Evolutionary conservation across 2,797 vertebrate species (phyloP), one percentile per base, ranked within the genome.

Genomic region (Muraenolepis orangiensis): DNA sequence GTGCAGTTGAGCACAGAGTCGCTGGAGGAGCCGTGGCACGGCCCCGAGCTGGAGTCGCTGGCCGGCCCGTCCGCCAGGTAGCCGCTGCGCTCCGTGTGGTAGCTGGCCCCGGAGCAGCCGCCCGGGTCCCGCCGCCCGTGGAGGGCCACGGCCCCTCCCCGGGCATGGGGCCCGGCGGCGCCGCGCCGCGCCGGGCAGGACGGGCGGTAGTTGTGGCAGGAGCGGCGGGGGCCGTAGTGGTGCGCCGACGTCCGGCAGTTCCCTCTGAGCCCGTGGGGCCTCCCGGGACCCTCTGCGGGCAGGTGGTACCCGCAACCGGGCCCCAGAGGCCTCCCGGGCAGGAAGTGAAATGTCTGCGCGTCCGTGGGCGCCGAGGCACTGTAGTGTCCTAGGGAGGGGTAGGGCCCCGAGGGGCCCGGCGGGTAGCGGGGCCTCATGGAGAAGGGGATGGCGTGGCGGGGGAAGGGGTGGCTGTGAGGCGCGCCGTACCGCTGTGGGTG

Each of bases 1-100:
- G 97, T 99, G 87, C 97, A 99, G 88, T 98, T 98, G 78, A 98
- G 89, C 78, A 98, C 92, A 0, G 97, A 99, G 91, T 99, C 98
- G 42, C 98, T 99, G 78, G 97, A 99, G 32, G 97, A 99, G 70
- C 96, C 96, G 0, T 98, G 96, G 83, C 97, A 99, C 18, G 97
- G 97, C 18, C 98, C 97, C 0, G 98, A 99, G 87, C 98, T 99
- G 83, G 97, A 98, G 91, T 99, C 98, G 0, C 98, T 99, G 14
- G 95, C 97, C 0, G 98, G 97, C 78, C 96, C 96, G 0, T 99
- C 98, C 0, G 98, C 96, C 86, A 98, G 84, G 85, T 99, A 99
- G 57, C 98, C 98, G 0, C 98, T 99, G 84, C 95, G 94, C 66
- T 97, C 96, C 0, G 97, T 97, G 84, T 90, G 94, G 84, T 97